Evolutionary conservation across 2,888 invertebrate genomes (phyloP), one percentile per base, ranked within the genome.

Genomic region (Coecobrya sp.): DNA sequence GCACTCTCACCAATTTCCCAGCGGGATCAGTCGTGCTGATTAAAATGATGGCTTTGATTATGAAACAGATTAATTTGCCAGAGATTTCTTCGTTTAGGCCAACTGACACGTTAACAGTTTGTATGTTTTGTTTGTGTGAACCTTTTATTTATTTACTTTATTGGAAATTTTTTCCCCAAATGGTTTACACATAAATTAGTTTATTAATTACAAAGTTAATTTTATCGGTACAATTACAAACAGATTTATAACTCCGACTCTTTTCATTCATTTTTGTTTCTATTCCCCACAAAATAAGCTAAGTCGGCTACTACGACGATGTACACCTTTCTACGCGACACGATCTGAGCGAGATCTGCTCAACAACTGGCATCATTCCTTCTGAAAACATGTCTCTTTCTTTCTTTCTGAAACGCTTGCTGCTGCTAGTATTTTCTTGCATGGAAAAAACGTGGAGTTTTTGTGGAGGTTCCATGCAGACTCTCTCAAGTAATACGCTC

Each of bases 291-390:
- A 36, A 16, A 52, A 52, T 10, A 52, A 1, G n/a, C 1, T 52
- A n/a, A n/a, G n/a, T n/a, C n/a, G n/a, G n/a, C n/a, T n/a, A n/a
- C n/a, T n/a, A n/a, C 11, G 52, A 52, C 11, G n/a, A 52, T 16
- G 11, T 3, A 3, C 11, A 52, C n/a, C 0, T 19, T 59, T 8
- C 11, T 59, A 59, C n/a, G 55, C 55, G 19, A 16, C 70, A 70
- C 70, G 16, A 5, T 70, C 88, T 45, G 79, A 81, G 88, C 88
- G 79, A 88, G 79, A 81, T 88, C 88, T 88, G 88, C 88, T 79
- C 88, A 88, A 16, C 88, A 81, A 88, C 88, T 88, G 88, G 81
- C 88, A 73, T 25, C 30, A 19, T 73, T 42, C 25, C 25, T 79
- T 76, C 87, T 45, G n/a, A 81, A 81, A 49, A 49, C 76, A 79